Evolutionary conservation across 2,797 vertebrate genomes (phyloP), one percentile per base, ranked within the genome.

Genomic region (Macropus fuliginosus): DNA sequence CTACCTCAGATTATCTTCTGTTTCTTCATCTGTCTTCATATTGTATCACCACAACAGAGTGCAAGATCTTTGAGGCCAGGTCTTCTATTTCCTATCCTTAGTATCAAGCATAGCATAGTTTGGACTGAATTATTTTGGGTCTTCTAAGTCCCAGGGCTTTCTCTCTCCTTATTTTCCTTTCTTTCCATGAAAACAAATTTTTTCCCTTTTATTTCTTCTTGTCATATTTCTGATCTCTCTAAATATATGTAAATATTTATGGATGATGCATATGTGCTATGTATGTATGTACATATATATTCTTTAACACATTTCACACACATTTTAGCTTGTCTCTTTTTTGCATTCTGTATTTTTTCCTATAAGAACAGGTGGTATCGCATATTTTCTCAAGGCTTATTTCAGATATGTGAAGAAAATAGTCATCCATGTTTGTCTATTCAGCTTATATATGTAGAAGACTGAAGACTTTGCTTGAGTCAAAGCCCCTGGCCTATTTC

Each of bases 151-250:
- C 90, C 90, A 16, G 29, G 46, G 1, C 31, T 90, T 16, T 40
- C 46, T 46, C 0, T 56, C 90, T 66, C 96, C 93, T 21, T 24
- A 21, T 0, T 93, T 93, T 94, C 54, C 62, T 93, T 91, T 94
- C 95, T 96, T 92, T 94, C 50, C n/a, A 8, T 13, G 3, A 91
- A 52, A 6, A 24, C 91, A 52, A 6, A 18, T 9, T 57, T 94
- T 24, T 14, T 52, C 62, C 56, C 50, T 89, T 92, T 92, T 56
- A 62, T 96, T 92, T 93, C 59, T 97, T 92, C 93, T 90, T 55
- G 12, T 5, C 57, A 27, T 94, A 90, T 97, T 97, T 90, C 91
- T 95, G 90, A 56, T 94, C 81, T 55, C 40, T 92, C 59, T 40
- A 93, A 94, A 87, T 62, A 95, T 56, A 55, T 95, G 34, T 55